These are phyloP conservation scores for Bubalus kerabau DNA, from an alignment of 2,113 vertebrate species.

Conservation along the genomic window DNA sequence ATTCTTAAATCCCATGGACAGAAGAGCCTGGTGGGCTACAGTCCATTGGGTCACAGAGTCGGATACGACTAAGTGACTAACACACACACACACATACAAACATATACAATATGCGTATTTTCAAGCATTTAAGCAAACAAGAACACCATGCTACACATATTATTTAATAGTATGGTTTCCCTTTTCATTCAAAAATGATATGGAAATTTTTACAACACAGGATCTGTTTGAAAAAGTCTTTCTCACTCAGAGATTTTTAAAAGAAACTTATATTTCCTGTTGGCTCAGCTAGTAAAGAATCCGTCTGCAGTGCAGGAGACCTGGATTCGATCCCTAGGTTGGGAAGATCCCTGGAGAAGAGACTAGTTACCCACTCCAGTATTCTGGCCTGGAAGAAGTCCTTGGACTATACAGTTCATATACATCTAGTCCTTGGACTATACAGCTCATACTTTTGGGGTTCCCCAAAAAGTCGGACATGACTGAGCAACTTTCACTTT, in stretches of 20 bases:
- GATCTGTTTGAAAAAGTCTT: not conserved
- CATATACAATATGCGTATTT: not conserved
- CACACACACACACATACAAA: not conserved
- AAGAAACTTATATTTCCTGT: not conserved
- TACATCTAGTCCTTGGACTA: not conserved
- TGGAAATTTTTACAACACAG: not conserved
- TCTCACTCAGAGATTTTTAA: not conserved
- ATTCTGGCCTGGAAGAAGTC: not conserved
- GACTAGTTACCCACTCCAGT: not conserved
- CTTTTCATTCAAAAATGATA: not conserved
- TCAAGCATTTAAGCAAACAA: not conserved
- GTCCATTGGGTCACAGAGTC: not conserved
- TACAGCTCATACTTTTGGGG: not conserved
- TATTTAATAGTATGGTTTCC: not conserved
- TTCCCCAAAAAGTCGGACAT: not conserved
- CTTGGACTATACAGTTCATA: not conserved
- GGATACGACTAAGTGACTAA: not conserved
- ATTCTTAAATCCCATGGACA: not conserved
- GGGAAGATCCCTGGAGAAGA: not conserved
- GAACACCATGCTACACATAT: not conserved
- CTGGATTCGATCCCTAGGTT: not conserved
- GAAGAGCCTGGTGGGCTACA: not conserved
- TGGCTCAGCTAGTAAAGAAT: not conserved
- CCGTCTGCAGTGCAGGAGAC: fast-evolving
- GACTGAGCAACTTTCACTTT: not conserved